phyloP scores from a whole-genome alignment of 2,113 vertebrate genomes.

The Bolborhynchus lineola region DNA sequence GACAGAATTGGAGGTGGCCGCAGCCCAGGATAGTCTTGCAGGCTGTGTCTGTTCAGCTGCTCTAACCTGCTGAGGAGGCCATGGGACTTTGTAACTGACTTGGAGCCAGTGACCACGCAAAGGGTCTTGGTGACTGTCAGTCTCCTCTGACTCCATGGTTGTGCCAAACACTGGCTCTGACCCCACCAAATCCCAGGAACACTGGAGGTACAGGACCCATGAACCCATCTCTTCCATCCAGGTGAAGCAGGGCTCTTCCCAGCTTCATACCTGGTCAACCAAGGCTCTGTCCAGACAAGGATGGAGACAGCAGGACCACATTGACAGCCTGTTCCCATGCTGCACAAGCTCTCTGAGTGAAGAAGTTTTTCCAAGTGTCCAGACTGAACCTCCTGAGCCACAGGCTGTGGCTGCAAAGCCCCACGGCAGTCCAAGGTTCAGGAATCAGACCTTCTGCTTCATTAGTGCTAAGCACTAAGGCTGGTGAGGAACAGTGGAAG shows the following conservation, averaged over 20 bases:
- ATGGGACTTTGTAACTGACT: neutral
- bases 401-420: neutral
- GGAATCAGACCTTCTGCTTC: neutral
- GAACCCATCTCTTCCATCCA: neutral
- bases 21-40: rapidly evolving
- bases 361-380: neutral
- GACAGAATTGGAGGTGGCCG: neutral
- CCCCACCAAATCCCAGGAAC: neutral
- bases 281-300: neutral
- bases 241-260: neutral
- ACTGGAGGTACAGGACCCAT: rapidly evolving
- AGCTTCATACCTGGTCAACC: neutral
- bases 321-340: rapidly evolving
- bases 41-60: rapidly evolving
- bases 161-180: neutral
- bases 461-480: rapidly evolving
- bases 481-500: neutral
- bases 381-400: neutral
- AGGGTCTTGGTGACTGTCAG: neutral
- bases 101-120: rapidly evolving
- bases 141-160: neutral
- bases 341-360: neutral
- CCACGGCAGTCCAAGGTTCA: rapidly evolving
- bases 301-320: neutral
- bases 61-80: neutral